phyloP scores from a whole-genome alignment of 64 coral and sea anemone species.

The Trachythela sp. region DNA sequence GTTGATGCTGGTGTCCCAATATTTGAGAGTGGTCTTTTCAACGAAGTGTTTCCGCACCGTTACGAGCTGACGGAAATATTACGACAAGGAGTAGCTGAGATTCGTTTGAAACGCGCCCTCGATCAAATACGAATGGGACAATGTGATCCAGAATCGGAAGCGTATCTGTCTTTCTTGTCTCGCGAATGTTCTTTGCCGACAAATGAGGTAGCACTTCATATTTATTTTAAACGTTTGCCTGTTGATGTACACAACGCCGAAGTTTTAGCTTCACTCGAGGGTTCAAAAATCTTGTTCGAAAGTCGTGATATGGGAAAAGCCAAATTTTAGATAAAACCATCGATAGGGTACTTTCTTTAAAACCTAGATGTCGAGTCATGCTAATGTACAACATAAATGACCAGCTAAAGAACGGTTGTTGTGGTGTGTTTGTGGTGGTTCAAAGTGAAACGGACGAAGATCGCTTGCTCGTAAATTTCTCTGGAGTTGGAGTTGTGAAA shows the following conservation, averaged over 20 bases:
- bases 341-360: background rate
- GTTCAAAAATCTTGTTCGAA: background rate
- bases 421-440: background rate
- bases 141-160: too few relatives aligned
- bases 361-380: slow-evolving; percentile 7
- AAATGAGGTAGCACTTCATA: background rate
- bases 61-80: too few relatives aligned
- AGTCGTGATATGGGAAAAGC: background rate
- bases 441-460: background rate
- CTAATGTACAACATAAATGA: background rate
- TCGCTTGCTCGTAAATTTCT: background rate
- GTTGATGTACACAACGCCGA: slow-evolving; percentile 11
- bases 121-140: too few relatives aligned
- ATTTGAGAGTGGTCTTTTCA: too few relatives aligned
- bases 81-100: too few relatives aligned
- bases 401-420: background rate
- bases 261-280: background rate
- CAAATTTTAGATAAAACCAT: background rate
- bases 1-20: too few relatives aligned
- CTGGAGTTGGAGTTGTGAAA: background rate
- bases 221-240: background rate
- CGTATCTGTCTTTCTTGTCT: background rate
- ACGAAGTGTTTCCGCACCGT: too few relatives aligned
- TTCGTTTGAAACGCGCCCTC: too few relatives aligned
- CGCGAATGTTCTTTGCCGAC: background rate